phyloP scores from a whole-genome alignment of 2,113 vertebrate genomes.

The Mobula birostris region DNA sequence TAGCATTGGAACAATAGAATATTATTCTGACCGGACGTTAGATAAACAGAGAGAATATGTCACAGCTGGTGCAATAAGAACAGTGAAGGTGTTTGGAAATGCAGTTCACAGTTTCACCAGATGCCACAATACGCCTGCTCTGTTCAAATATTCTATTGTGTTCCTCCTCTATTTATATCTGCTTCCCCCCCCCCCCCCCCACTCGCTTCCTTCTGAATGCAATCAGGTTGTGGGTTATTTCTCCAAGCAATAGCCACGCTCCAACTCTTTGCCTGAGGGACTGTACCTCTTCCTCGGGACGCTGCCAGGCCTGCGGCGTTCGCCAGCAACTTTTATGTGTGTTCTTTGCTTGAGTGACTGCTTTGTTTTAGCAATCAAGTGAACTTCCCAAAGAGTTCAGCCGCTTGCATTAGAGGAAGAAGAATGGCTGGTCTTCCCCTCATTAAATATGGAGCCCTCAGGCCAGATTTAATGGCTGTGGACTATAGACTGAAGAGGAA shows the following conservation, averaged over 20 bases:
- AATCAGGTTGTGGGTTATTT: not conserved
- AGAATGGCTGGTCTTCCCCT: not conserved
- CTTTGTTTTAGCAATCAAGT: not conserved
- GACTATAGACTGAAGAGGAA: not conserved
- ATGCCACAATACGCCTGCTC: not conserved
- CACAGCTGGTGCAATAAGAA: not conserved
- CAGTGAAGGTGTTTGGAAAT: not conserved
- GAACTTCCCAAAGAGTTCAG: not conserved
- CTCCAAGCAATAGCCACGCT: not conserved
- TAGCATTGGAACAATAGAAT: not conserved
- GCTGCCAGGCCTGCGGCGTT: no score
- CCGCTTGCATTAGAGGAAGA: not conserved
- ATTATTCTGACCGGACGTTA: not conserved
- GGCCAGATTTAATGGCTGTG: not conserved
- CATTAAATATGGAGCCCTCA: not conserved
- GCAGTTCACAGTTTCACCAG: not conserved
- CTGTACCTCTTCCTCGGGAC: not conserved
- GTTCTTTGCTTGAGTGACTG: not conserved
- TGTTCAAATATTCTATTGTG: not conserved
- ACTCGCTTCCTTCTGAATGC: not conserved
- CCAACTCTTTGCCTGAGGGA: not conserved
- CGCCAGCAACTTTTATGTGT: no score
- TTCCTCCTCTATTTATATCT: not conserved
- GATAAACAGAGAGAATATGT: not conserved
- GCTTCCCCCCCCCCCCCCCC: not conserved